Conservation (phyloP, 1,140 invertebrate genomes). For the Ips typographus region DNA sequence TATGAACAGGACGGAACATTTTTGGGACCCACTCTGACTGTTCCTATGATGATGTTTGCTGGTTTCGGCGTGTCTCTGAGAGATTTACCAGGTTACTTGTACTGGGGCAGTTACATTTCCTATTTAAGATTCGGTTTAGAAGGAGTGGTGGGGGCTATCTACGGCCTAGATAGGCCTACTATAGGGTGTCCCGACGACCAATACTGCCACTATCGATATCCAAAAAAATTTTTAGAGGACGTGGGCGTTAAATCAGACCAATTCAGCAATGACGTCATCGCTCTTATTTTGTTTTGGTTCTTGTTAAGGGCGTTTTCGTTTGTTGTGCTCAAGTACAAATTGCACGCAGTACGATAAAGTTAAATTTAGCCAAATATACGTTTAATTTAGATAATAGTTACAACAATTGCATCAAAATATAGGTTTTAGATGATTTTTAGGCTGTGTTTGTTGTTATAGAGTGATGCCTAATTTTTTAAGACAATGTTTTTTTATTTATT, state of each 20-base stretch:
- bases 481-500: too few species aligned
- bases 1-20: slow-evolving; percentile 74
- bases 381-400: too few species aligned
- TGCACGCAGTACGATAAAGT: slow-evolving; percentile 60
- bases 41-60: slow-evolving; percentile 87
- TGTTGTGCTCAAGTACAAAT: slow-evolving; percentile 77
- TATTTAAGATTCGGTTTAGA: slow-evolving; percentile 89
- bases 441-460: too few species aligned
- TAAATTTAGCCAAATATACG: not conserved
- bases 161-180: slow-evolving; percentile 69
- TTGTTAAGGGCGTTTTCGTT: slow-evolving; percentile 73
- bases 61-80: slow-evolving; percentile 76
- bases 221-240: slow-evolving; percentile 72
- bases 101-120: slow-evolving; percentile 86
- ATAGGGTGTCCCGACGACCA: slow-evolving; percentile 63
- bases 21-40: slow-evolving; percentile 72
- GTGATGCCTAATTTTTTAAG: too few species aligned
- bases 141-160: slow-evolving; percentile 78
- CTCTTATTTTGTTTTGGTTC: slow-evolving; percentile 70
- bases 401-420: too few species aligned
- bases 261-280: slow-evolving; percentile 81
- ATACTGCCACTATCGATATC: slow-evolving; percentile 79
- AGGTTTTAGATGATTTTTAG: too few species aligned
- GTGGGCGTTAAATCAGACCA: slow-evolving; percentile 78
- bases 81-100: slow-evolving; percentile 76